Evolutionary conservation across 1,140 invertebrate species (phyloP).

Genomic region (Campoletis sonorensis): DNA sequence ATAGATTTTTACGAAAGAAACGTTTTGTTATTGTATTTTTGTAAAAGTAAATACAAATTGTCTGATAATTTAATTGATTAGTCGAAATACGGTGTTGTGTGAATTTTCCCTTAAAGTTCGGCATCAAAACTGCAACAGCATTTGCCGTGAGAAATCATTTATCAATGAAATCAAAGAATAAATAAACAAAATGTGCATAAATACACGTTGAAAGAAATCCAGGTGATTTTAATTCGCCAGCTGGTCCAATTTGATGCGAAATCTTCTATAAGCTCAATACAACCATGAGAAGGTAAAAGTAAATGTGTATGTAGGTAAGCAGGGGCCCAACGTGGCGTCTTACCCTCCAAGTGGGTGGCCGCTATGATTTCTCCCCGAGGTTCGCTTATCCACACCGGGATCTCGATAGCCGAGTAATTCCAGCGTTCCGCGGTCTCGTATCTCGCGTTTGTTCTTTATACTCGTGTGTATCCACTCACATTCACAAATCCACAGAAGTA

Average conservation of each 20-base stretch:
- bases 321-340: conserved; percentile 23
- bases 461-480: not conserved
- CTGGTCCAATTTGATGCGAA: not conserved
- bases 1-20: too few species aligned
- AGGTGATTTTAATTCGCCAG: not conserved
- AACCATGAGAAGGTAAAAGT: not conserved
- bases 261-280: conserved; percentile 11
- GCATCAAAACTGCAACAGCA: too few species aligned
- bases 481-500: not conserved
- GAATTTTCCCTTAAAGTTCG: too few species aligned
- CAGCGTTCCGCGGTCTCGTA: conserved; percentile 52
- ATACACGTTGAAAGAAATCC: too few species aligned
- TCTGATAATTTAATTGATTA: too few species aligned
- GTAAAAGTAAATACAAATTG: too few species aligned
- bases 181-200: too few species aligned
- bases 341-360: conserved; percentile 70
- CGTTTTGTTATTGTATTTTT: too few species aligned
- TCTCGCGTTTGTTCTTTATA: not conserved
- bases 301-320: not conserved
- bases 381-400: conserved; percentile 51
- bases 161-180: too few species aligned
- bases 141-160: too few species aligned
- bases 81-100: too few species aligned
- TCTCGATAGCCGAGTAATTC: conserved; percentile 75
- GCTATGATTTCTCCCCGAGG: conserved; percentile 72